These are phyloP conservation scores for Melanophora roralis DNA, from an alignment of 2,888 invertebrate genomes.

Conservation along the genomic window DNA sequence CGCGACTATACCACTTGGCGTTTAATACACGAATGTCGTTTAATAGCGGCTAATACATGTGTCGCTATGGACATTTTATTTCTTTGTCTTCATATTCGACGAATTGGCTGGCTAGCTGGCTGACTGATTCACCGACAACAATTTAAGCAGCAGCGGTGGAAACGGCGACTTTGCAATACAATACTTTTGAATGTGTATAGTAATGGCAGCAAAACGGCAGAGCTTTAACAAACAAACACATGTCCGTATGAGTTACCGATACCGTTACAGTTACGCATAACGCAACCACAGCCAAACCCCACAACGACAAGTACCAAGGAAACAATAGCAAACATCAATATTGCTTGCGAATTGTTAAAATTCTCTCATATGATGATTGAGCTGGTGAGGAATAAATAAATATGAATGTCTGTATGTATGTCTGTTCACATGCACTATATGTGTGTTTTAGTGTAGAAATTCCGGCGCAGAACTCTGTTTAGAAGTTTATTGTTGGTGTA, in stretches of 20 bases:
- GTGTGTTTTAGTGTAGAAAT: slow-evolving; percentile 48
- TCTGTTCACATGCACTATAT: too few relatives aligned
- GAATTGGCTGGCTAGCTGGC: slow-evolving; percentile 4
- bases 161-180: slow-evolving; percentile 29
- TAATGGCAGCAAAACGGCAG: slow-evolving; percentile 32
- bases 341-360: slow-evolving; percentile 57
- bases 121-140: slow-evolving; percentile 26
- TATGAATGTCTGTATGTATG: neutral
- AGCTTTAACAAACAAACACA: slow-evolving; percentile 11
- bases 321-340: slow-evolving; percentile 56
- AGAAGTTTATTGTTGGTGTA: slow-evolving; percentile 15
- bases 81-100: slow-evolving; percentile 30
- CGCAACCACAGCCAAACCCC: slow-evolving; percentile 52
- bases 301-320: slow-evolving; percentile 41
- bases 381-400: neutral
- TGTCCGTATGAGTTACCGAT: slow-evolving; percentile 30
- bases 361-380: slow-evolving; percentile 35
- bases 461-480: slow-evolving; percentile 49
- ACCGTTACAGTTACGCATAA: slow-evolving; percentile 51
- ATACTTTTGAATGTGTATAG: slow-evolving; percentile 12
- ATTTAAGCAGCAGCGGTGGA: slow-evolving; percentile 56
- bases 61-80: slow-evolving; percentile 49
- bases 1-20: slow-evolving; percentile 62
- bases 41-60: slow-evolving; percentile 60
- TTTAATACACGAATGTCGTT: slow-evolving; percentile 64